Conservation (phyloP, 2,113 vertebrate genomes). For the Pachyramphus minor region DNA sequence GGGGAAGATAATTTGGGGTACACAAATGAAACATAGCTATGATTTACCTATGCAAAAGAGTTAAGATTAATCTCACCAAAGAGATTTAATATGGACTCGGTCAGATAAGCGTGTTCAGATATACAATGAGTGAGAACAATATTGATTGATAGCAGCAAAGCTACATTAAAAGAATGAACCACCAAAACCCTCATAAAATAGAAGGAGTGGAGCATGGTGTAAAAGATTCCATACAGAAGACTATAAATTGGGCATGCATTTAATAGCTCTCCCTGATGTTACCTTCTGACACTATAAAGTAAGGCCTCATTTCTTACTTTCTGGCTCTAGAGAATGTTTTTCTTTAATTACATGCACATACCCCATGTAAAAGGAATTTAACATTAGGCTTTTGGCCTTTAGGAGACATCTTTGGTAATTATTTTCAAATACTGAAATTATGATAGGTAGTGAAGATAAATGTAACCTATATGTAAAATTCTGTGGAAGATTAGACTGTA, state of each 20-base stretch:
- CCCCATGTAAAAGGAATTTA: background rate
- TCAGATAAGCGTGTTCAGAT: background rate
- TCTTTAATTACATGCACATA: conserved; percentile 10
- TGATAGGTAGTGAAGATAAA: background rate
- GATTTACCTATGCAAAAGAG: background rate
- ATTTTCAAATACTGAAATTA: background rate
- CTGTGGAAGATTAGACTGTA: background rate
- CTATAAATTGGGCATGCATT: background rate
- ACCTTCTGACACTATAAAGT: background rate
- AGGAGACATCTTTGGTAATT: background rate
- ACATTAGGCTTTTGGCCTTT: background rate
- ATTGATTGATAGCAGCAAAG: background rate
- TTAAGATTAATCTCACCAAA: background rate
- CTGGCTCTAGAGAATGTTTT: conserved; percentile 1
- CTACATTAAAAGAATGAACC: background rate
- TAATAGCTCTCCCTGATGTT: background rate
- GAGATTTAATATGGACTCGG: background rate
- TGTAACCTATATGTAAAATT: background rate
- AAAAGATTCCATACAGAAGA: background rate
- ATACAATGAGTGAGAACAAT: background rate
- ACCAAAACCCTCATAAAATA: background rate
- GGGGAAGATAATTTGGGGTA: background rate
- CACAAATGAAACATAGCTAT: background rate
- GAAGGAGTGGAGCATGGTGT: background rate
- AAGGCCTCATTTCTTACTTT: background rate